phyloP scores from a whole-genome alignment of 1,140 invertebrate species.

The Elysia chlorotica region DNA sequence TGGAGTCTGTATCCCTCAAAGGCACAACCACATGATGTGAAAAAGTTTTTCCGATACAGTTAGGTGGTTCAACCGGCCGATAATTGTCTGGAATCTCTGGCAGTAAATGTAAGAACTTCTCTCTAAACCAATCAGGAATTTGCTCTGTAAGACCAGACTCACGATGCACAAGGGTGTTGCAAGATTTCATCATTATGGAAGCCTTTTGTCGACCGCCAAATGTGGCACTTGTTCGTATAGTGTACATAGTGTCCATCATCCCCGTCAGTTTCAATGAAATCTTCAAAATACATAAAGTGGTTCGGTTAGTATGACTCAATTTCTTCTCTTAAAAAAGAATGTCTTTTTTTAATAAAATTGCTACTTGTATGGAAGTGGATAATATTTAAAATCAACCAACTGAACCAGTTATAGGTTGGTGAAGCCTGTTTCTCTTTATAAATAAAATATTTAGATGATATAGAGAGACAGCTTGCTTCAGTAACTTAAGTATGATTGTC shows the following conservation, averaged over 20 bases:
- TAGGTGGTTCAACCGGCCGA: conserved; percentile 18
- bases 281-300: no score
- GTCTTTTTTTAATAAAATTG: no score
- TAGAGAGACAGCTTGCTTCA: no score
- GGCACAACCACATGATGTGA: conserved; percentile 30
- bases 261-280: conserved; percentile 24
- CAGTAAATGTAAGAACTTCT: conserved; percentile 21
- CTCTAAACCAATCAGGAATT: conserved; percentile 32
- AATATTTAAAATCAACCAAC: no score
- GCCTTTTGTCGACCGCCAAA: conserved; percentile 31
- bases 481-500: no score
- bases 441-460: no score
- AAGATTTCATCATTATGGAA: conserved; percentile 27
- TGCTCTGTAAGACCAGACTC: conserved; percentile 26
- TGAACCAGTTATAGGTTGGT: no score
- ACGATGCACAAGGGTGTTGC: conserved; percentile 23
- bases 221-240: conserved; percentile 21
- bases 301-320: no score
- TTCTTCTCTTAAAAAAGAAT: no score
- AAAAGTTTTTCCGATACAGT: conserved; percentile 22
- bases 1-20: conserved; percentile 28
- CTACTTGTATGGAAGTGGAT: no score
- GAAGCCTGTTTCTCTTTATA: no score
- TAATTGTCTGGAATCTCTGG: conserved; percentile 27
- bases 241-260: conserved; percentile 31